These are phyloP conservation scores for Odobenus rosmarus DNA, from an alignment of 2,113 vertebrate species.

Conservation along the genomic window DNA sequence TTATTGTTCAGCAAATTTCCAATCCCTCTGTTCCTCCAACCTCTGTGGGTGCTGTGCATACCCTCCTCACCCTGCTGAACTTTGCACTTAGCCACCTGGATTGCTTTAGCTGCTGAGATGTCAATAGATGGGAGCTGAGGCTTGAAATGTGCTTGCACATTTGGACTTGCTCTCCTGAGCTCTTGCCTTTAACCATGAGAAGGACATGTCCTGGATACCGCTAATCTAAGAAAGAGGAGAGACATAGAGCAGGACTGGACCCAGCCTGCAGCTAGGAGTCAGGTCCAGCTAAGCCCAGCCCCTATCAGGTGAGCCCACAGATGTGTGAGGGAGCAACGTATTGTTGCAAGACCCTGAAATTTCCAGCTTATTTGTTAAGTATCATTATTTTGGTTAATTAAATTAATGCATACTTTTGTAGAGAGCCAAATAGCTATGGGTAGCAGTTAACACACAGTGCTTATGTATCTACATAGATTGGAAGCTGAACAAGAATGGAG, in stretches of 20 bases:
- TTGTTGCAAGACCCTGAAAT: neutral
- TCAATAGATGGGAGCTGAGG: neutral
- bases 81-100: neutral
- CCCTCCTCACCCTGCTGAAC: neutral
- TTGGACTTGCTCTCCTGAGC: neutral
- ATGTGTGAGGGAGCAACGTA: neutral
- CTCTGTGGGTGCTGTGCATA: rapidly evolving
- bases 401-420: neutral
- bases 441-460: too few species aligned
- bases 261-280: neutral
- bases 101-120: neutral
- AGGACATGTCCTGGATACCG: neutral
- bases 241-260: neutral
- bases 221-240: neutral
- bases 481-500: neutral
- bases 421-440: neutral
- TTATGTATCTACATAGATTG: neutral
- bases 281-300: neutral
- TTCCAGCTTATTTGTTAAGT: neutral
- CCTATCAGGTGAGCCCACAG: neutral
- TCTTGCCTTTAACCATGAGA: neutral
- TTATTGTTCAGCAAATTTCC: neutral
- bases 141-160: neutral
- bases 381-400: neutral
- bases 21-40: neutral